phyloP scores from a whole-genome alignment of 2,113 vertebrate species.

The Machaerirhynchus nigripectus region DNA sequence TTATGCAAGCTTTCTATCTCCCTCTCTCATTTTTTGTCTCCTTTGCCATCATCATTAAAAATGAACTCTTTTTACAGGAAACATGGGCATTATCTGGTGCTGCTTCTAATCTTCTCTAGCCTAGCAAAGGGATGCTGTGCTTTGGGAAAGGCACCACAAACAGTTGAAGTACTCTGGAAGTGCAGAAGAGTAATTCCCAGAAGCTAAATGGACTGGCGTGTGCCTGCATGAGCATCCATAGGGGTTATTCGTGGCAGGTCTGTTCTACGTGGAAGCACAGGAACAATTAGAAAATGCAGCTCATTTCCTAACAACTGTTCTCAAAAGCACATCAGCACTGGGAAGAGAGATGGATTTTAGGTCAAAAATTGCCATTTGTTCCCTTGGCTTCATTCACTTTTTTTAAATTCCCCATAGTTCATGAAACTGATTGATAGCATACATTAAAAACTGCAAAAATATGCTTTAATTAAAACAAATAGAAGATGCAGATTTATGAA shows the following conservation, averaged over 20 bases:
- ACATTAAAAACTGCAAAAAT: neutral
- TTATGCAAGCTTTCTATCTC: neutral
- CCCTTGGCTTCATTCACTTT: neutral
- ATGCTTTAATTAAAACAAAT: neutral
- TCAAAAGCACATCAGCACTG: neutral
- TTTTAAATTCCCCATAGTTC: neutral
- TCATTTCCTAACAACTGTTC: neutral
- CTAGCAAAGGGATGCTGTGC: neutral
- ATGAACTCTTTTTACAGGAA: neutral
- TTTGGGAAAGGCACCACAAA: neutral
- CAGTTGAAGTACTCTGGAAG: neutral
- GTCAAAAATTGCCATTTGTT: neutral
- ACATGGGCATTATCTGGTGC: neutral
- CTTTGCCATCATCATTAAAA: neutral
- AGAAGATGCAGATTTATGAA: neutral
- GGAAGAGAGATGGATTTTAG: neutral
- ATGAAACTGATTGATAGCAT: neutral
- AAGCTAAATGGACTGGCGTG: neutral
- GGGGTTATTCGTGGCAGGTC: neutral
- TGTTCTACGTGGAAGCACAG: neutral
- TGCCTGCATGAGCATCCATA: neutral
- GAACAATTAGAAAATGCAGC: neutral
- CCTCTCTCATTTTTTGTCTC: neutral
- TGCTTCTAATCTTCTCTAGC: neutral
- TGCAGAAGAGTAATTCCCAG: neutral